Evolutionary conservation across 2,888 invertebrate species (phyloP).

Genomic region (Dicyrtoma fusca): DNA sequence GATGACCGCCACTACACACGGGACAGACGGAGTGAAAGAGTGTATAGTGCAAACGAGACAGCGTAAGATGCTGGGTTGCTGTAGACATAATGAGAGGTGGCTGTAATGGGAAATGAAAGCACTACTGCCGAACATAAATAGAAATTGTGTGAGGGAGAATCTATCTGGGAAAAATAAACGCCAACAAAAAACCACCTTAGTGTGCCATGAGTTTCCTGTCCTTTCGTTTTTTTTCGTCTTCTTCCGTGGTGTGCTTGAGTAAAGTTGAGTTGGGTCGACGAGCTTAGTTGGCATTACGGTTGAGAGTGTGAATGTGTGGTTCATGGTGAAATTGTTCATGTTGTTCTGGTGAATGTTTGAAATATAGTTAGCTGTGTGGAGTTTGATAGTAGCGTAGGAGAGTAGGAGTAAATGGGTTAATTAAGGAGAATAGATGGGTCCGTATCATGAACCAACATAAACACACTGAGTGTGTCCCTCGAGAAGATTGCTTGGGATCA

Average conservation of each 20-base stretch:
- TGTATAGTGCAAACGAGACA: neutral
- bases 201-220: no score
- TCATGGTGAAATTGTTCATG: no score
- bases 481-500: conserved; percentile 64
- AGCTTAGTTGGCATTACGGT: neutral
- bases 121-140: no score
- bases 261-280: neutral
- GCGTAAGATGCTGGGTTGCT: no score
- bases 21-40: no score
- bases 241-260: neutral
- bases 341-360: no score
- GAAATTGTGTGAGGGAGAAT: no score
- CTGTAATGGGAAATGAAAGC: no score
- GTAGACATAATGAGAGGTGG: neutral
- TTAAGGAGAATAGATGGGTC: conserved; percentile 20
- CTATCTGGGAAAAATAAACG: no score
- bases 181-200: no score
- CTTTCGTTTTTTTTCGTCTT: no score
- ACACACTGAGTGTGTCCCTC: conserved; percentile 68
- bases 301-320: neutral
- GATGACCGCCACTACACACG: no score
- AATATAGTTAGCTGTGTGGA: neutral
- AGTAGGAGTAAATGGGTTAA: conserved; percentile 4
- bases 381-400: neutral
- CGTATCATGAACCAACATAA: conserved; percentile 54